Conservation (phyloP, 2,797 vertebrate species). For the Spinus pinus region DNA sequence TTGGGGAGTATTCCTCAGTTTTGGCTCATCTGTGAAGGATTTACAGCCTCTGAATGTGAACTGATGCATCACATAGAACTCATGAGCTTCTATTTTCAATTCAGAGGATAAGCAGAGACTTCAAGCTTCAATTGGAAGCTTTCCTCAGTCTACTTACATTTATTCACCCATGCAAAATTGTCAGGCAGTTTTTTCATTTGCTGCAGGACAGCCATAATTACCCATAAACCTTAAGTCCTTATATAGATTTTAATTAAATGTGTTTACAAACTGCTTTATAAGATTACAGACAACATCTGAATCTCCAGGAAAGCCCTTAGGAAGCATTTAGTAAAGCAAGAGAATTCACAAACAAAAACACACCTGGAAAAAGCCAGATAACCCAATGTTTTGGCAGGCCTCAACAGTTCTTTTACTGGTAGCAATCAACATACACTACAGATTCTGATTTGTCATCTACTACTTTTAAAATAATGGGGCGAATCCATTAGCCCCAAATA, state of each 20-base stretch:
- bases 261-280: conserved; percentile 11
- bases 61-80: neutral
- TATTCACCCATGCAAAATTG: neutral
- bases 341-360: conserved; percentile 31
- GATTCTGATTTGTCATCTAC: neutral
- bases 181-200: neutral
- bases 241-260: conserved; percentile 8
- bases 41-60: neutral
- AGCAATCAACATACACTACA: neutral
- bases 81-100: neutral
- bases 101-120: neutral
- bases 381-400: neutral
- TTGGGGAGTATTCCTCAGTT: neutral
- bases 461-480: neutral
- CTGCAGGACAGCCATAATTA: neutral
- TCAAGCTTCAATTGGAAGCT: neutral
- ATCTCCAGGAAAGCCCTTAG: conserved; percentile 17
- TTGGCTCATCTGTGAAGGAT: neutral
- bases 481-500: neutral
- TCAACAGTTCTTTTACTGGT: neutral
- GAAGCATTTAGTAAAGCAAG: neutral
- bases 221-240: neutral
- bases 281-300: conserved; percentile 2
- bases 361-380: conserved; percentile 5
- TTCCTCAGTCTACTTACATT: neutral